A percentile compares a stretch with the other conserved stretches of the same genome.
phyloP scores from a whole-genome alignment of 2,797 vertebrate species.

The Arremon aurantiirostris region DNA sequence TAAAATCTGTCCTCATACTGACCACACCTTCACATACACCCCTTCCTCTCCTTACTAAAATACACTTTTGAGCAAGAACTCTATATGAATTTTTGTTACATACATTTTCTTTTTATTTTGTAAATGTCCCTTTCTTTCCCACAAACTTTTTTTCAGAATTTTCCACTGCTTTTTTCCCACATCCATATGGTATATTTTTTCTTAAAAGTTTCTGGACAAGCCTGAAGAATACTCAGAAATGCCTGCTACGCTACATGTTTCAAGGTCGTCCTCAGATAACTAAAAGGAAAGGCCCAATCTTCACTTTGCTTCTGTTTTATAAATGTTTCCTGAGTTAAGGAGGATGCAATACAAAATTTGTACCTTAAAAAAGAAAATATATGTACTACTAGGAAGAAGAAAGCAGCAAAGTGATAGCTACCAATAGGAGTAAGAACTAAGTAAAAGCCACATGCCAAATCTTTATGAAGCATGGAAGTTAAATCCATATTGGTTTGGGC shows the following conservation, averaged over 20 bases:
- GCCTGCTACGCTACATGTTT: accelerated
- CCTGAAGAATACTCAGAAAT: not conserved
- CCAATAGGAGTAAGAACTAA: not conserved
- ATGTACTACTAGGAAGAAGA: not conserved
- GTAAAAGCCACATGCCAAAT: not conserved
- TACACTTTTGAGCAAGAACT: not conserved
- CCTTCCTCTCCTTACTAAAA: not conserved
- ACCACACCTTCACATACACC: not conserved
- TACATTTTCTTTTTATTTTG: not conserved
- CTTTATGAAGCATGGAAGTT: not conserved
- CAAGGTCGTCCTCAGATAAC: not conserved
- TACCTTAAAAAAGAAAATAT: not conserved
- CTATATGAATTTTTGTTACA: not conserved
- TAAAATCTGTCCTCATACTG: not conserved
- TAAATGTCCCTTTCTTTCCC: not conserved
- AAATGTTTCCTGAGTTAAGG: not conserved
- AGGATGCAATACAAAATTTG: not conserved
- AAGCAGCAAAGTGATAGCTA: not conserved
- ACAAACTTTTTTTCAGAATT: not conserved
- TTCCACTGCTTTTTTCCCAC: not conserved
- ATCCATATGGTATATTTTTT: not conserved
- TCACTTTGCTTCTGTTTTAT: not conserved
- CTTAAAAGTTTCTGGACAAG: not conserved
- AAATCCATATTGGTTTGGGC: not conserved
- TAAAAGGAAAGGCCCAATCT: not conserved